phyloP scores from a whole-genome alignment of 1,140 invertebrate genomes.

The Musca vetustissima region DNA sequence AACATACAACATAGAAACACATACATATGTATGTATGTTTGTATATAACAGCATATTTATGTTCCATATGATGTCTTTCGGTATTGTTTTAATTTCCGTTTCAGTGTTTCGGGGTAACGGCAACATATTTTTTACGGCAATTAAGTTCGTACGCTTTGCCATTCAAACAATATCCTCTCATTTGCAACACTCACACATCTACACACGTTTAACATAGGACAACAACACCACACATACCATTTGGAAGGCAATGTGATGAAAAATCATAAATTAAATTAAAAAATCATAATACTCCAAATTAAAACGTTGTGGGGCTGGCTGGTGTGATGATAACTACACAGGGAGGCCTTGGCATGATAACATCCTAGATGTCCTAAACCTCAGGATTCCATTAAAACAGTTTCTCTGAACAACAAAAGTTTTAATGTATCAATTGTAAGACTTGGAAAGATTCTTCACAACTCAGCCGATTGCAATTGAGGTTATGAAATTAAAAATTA shows the following conservation, averaged over 20 bases:
- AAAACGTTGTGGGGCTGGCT: too few relatives aligned
- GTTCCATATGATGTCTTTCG: not conserved
- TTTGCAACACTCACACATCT: not conserved
- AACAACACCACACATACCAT: not conserved
- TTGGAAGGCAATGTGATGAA: not conserved
- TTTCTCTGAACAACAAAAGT: too few relatives aligned
- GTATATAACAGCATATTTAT: slow-evolving; percentile 6
- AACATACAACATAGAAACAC: not conserved
- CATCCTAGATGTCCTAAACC: too few relatives aligned
- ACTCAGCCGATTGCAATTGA: too few relatives aligned
- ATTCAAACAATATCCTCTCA: not conserved
- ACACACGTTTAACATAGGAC: not conserved
- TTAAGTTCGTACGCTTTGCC: not conserved
- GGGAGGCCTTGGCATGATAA: too few relatives aligned
- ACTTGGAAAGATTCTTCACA: too few relatives aligned
- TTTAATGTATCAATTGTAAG: too few relatives aligned
- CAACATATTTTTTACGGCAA: slow-evolving; percentile 12
- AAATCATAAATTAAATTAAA: slow-evolving; percentile 14
- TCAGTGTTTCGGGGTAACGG: not conserved
- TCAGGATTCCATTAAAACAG: too few relatives aligned
- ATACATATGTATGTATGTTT: not conserved
- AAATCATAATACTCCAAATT: not conserved
- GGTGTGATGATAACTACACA: not conserved
- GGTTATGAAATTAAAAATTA: too few relatives aligned
- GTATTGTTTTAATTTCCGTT: slow-evolving; percentile 17